Evolutionary conservation across 2,113 vertebrate species (phyloP), one percentile per base, ranked within the genome.

Genomic region (Leucopsar rothschildi): DNA sequence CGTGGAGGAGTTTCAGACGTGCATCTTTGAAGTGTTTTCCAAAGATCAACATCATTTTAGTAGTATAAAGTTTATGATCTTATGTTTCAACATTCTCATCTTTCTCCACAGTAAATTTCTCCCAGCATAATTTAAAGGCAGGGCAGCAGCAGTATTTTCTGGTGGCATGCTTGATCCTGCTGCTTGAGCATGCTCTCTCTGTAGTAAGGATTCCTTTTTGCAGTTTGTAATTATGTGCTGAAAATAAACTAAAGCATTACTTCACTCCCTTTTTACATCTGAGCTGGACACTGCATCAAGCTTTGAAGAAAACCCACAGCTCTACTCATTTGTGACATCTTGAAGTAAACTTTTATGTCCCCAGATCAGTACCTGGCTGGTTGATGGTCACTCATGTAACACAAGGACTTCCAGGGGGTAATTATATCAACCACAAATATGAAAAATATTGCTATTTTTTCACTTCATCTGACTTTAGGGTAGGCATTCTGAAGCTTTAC

Each of bases 141-240:
- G 45, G 25, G 81, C 73, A 80, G 47, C 49, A 88, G 77, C 42
- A 88, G 68, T 15, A 22, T 87, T 96, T 96, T 93, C 68, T 89
- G 73, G 83, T 84, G 82, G 92, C 63, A 63, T 81, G 80, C 96
- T 97, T 65, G 66, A 86, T 97, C 93, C 85, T 95, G 73, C 94
- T 94, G 42, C 79, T 71, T 52, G 61, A 94, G 42, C 22, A 72
- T 12, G 6, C 39, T 87, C 73, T 90, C 81, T 49, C 77, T 93
- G 73, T 56, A 86, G n/a, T 76, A 49, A 83, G 57, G 44, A 13
- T 42, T 94, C 33, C 64, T 87, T 92, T 84, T 37, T 37, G 66
- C 55, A 75, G 59, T 91, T 95, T 90, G 70, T 91, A 96, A 96
- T 97, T 97, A 90, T 4, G 44, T 72, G 75, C 81, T 90, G 84